A percentile compares a stretch with the other conserved stretches of the same genome.
Conservation (phyloP, 2,113 vertebrate species). For the Pseudopodoces humilis region DNA sequence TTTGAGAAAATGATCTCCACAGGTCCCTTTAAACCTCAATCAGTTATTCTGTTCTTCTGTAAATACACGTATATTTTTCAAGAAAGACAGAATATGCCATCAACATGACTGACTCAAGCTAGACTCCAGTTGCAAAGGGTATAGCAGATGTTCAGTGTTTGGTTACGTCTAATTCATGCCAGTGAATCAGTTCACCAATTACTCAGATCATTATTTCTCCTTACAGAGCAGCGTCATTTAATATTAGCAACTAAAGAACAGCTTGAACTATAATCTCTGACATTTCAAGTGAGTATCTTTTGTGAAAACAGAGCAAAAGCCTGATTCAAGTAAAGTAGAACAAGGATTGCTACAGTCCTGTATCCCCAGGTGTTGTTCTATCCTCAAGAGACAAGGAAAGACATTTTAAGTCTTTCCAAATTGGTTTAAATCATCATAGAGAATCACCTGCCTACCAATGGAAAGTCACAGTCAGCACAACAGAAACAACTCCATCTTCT, state of each 20-base stretch:
- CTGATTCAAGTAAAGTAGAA: not conserved
- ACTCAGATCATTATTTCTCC: conserved; percentile 6
- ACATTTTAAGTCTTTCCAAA: not conserved
- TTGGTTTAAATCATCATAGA: not conserved
- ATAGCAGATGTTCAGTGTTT: conserved; percentile 19
- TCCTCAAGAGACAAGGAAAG: not conserved
- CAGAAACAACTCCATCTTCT: not conserved
- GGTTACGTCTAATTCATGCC: not conserved
- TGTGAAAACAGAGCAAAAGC: not conserved
- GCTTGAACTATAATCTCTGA: not conserved
- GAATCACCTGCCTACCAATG: not conserved
- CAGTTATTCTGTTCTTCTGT: not conserved
- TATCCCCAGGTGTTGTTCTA: not conserved
- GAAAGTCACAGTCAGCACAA: not conserved
- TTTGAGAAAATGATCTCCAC: not conserved
- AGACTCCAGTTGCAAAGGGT: not conserved
- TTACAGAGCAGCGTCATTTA: not conserved
- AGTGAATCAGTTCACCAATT: conserved; percentile 7
- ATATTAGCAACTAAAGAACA: not conserved
- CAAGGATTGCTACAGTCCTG: not conserved
- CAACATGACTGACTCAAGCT: not conserved
- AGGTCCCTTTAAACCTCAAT: not conserved
- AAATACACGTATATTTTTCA: not conserved
- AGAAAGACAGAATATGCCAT: not conserved
- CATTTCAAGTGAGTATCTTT: not conserved